Evolutionary conservation across 2,888 invertebrate species (phyloP).

Genomic region (Phaedon cochleariae): DNA sequence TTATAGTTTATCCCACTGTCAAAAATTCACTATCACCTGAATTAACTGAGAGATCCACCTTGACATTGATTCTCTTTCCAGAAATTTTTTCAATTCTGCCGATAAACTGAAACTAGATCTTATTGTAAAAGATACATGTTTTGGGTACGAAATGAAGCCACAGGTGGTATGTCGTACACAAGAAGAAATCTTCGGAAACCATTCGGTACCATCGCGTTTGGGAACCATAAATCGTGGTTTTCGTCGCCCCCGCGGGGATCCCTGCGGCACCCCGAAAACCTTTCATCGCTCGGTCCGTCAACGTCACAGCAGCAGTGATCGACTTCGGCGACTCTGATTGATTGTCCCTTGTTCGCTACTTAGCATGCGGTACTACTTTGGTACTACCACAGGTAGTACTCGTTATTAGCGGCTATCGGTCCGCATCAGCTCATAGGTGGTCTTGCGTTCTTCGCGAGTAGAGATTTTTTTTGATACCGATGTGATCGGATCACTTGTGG

Average conservation of each 20-base stretch:
- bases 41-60: too few relatives aligned
- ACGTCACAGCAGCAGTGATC: conserved; percentile 35
- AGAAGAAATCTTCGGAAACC: background rate
- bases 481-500: background rate
- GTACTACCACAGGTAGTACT: conserved; percentile 48
- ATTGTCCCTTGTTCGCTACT: conserved; percentile 56
- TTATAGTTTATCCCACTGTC: too few relatives aligned
- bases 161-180: too few relatives aligned
- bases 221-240: background rate
- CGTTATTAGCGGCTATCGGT: conserved; percentile 59
- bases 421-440: conserved; percentile 56
- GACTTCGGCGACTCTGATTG: conserved; percentile 51
- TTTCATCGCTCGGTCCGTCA: conserved; percentile 35
- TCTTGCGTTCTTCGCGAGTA: conserved; percentile 44
- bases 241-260: conserved; percentile 8
- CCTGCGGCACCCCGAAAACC: conserved; percentile 1
- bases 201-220: background rate
- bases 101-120: too few relatives aligned
- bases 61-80: too few relatives aligned
- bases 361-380: conserved; percentile 54
- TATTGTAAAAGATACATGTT: too few relatives aligned
- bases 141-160: too few relatives aligned
- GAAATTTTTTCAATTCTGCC: too few relatives aligned
- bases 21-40: too few relatives aligned
- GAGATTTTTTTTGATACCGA: background rate